Evolutionary conservation across 2,888 invertebrate species (phyloP).

Genomic region (Leptura quadrifasciata): DNA sequence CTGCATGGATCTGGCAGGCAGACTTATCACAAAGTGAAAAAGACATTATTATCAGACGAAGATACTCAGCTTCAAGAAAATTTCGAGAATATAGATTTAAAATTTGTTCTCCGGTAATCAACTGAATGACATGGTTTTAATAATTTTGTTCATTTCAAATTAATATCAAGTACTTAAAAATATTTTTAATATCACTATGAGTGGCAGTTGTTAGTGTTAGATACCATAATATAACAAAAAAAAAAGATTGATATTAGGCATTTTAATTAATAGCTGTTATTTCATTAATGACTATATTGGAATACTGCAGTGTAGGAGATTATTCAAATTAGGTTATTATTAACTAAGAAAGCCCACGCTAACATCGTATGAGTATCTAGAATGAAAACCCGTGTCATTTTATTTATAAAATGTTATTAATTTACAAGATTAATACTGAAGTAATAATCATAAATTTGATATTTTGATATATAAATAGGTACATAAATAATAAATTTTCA

Average conservation of each 20-base stretch:
- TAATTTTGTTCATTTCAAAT: too few relatives aligned
- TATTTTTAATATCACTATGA: too few relatives aligned
- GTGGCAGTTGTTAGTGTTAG: background rate
- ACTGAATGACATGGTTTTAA: too few relatives aligned
- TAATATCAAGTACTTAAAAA: too few relatives aligned
- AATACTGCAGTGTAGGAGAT: conserved; percentile 49
- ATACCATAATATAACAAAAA: background rate
- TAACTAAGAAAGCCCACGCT: conserved; percentile 27
- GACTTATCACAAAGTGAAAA: too few relatives aligned
- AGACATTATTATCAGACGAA: too few relatives aligned
- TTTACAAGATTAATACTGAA: background rate
- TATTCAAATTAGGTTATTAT: conserved; percentile 52
- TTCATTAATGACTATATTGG: conserved; percentile 49
- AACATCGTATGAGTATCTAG: background rate
- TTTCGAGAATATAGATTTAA: too few relatives aligned
- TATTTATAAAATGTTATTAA: background rate
- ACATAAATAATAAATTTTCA: background rate
- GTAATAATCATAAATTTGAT: background rate
- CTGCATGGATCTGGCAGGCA: too few relatives aligned
- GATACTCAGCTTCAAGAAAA: too few relatives aligned
- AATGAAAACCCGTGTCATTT: background rate
- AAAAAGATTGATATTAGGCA: conserved; percentile 43
- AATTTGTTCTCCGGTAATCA: too few relatives aligned
- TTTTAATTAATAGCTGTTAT: conserved; percentile 51
- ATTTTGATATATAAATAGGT: background rate